Conservation (phyloP, 2,888 invertebrate genomes). For the Diarsia brunnea region DNA sequence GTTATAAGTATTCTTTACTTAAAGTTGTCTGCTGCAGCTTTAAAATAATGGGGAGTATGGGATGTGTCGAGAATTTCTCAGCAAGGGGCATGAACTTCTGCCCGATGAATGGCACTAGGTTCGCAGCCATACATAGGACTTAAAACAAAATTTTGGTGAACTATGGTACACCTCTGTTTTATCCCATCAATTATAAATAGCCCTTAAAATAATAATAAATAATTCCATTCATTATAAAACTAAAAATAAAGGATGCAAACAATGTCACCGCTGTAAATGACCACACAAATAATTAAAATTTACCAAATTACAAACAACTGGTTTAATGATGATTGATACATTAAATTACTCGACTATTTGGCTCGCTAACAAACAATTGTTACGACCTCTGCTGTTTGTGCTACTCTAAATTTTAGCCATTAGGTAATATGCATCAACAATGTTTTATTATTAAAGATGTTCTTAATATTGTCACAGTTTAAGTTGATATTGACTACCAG, state of each 20-base stretch:
- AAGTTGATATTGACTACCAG: background rate
- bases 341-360: conserved; percentile 45
- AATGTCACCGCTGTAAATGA: background rate
- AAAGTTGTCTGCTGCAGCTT: too few species aligned
- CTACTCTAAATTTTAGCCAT: conserved; percentile 4
- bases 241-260: background rate
- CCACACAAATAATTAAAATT: conserved; percentile 24
- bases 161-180: background rate
- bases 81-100: background rate
- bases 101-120: background rate
- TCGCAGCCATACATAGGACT: background rate
- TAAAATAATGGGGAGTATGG: background rate
- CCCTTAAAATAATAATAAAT: too few species aligned
- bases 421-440: background rate
- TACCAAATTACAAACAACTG: conserved; percentile 28
- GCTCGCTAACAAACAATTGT: conserved; percentile 44
- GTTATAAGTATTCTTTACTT: too few species aligned
- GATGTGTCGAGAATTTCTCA: background rate
- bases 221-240: too few species aligned
- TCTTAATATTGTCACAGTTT: background rate
- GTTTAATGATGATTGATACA: conserved; percentile 55
- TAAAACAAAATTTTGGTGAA: background rate
- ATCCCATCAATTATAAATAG: too few species aligned
- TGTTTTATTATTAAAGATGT: background rate
- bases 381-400: conserved; percentile 24